A percentile compares a stretch with the other conserved stretches of the same genome.
Evolutionary conservation across 2,888 invertebrate genomes (phyloP).

Genomic region (Arrhopalites spinosus): DNA sequence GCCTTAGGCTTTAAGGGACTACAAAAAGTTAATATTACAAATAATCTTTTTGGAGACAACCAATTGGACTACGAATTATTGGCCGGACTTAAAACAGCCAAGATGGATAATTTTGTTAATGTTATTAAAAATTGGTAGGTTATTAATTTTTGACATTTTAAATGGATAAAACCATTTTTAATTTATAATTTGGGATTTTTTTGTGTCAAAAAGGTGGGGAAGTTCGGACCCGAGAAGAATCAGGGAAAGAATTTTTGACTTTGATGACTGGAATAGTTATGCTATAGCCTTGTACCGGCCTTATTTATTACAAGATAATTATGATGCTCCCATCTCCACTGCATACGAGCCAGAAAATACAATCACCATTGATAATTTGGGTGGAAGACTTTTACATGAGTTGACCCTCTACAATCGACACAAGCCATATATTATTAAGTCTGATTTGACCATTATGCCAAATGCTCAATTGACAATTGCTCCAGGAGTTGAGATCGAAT

Average conservation of each 20-base stretch:
- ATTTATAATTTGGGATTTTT: no score
- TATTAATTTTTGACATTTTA: neutral
- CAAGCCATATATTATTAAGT: conserved; percentile 76
- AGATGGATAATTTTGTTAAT: conserved; percentile 82
- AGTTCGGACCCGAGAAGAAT: conserved; percentile 74
- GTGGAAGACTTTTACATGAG: conserved; percentile 75
- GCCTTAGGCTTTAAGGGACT: conserved; percentile 91
- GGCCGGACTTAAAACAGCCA: conserved; percentile 83
- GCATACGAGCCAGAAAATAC: conserved; percentile 65
- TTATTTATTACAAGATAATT: conserved; percentile 76
- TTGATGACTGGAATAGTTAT: conserved; percentile 99
- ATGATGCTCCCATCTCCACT: conserved; percentile 77
- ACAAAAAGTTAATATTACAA: conserved; percentile 87
- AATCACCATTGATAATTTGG: conserved; percentile 71
- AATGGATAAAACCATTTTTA: neutral
- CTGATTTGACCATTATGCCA: conserved; percentile 97
- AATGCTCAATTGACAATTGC: conserved; percentile 82
- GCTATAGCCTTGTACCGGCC: conserved; percentile 90
- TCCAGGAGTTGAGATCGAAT: conserved; percentile 88
- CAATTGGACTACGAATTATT: conserved; percentile 84
- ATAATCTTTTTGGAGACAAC: conserved; percentile 87
- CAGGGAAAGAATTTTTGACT: conserved; percentile 86
- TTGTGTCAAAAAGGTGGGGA: no score
- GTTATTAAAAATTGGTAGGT: conserved; percentile 83
- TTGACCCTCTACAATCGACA: conserved; percentile 68